Evolutionary conservation across 2,113 vertebrate species (phyloP), one percentile per base, ranked within the genome.

Genomic region (Pollachius pollachius): DNA sequence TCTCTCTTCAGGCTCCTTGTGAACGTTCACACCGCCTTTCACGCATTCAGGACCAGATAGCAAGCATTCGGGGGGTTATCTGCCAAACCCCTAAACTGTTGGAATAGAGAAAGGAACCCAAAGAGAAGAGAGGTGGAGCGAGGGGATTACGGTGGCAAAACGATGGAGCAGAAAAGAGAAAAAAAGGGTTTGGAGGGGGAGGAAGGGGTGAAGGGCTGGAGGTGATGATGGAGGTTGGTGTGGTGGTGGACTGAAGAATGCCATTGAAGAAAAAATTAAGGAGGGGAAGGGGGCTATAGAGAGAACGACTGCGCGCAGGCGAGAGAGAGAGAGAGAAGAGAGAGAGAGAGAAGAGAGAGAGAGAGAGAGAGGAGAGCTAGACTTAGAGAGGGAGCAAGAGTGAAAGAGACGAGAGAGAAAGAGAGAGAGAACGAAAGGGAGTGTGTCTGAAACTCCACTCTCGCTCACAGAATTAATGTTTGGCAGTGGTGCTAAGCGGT

Each of bases 1-100:
- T 89, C 89, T 89, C 89, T 89, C 89, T 87, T 88, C 82, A 2
- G 88, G 90, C 87, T n/a, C 81, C 85, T 87, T 79, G 82, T 87
- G 84, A 91, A 89, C 86, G 73, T 87, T 91, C 85, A 89, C 78
- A 83, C 80, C 68, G 81, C 69, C 81, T 86, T 27, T 92, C 81
- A 79, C 70, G 74, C 85, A 69, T 86, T 87, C 75, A 80, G 82
- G 84, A 83, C 79, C 81, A 84, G 88, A 89, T 85, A 91, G 87
- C 82, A 85, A 88, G 78, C 83, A 84, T 84, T 89, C 73, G 9
- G 21, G 84, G 84, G 89, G 88, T 89, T 89, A 88, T 92, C 87
- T 81, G 79, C 87, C 75, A 78, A 80, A 79, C 79, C 84, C 84
- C 85, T 81, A 85, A 85, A 87, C 75, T 84, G 81, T 89, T 87